Evolutionary conservation across 1,140 invertebrate species (phyloP).

Genomic region (Trinorchestia longiramus): DNA sequence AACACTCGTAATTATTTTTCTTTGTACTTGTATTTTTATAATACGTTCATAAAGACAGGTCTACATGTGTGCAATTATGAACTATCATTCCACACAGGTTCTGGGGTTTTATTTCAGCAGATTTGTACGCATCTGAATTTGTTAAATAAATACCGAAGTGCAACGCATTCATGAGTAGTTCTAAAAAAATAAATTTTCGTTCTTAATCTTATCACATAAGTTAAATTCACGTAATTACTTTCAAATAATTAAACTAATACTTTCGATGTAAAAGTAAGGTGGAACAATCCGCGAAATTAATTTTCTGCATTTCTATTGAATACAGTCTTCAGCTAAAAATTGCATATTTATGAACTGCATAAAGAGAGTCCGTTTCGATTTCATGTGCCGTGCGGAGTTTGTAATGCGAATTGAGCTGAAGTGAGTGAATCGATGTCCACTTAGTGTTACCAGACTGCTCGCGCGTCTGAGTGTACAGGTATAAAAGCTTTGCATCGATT

Average conservation of each 20-base stretch:
- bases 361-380: background rate
- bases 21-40: too few species aligned
- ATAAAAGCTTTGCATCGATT: slow-evolving; percentile 23
- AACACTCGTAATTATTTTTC: too few species aligned
- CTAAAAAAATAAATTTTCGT: too few species aligned
- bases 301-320: background rate
- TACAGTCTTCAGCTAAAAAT: background rate
- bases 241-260: background rate
- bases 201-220: background rate
- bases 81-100: too few species aligned
- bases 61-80: too few species aligned
- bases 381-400: background rate
- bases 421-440: background rate
- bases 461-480: background rate
- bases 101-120: too few species aligned
- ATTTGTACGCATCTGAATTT: too few species aligned
- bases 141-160: too few species aligned
- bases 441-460: background rate
- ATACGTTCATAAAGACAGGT: too few species aligned
- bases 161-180: too few species aligned
- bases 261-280: background rate
- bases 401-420: background rate
- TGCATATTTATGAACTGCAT: background rate
- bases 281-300: background rate
- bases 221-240: background rate